A percentile compares a stretch with the other conserved stretches of the same genome.
Conservation (phyloP, 2,888 invertebrate species). For the Acanthosepion esculentum region DNA sequence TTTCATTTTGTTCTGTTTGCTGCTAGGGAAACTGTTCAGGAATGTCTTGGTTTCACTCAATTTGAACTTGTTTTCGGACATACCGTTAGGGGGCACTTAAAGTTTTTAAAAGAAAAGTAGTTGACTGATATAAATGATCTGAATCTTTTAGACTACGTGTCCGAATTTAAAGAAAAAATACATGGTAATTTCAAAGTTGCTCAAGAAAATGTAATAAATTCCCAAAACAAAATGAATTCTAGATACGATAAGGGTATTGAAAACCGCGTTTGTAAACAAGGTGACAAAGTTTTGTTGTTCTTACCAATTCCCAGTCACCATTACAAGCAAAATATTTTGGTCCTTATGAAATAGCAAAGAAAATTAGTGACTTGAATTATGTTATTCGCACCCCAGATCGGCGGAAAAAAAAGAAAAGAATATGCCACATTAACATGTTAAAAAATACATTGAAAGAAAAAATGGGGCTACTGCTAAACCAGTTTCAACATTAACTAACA, state of each 20-base stretch:
- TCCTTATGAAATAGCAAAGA: constrained; percentile 42
- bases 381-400: constrained; percentile 52
- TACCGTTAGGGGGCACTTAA: background rate
- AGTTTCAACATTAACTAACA: too few species aligned
- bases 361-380: constrained; percentile 48
- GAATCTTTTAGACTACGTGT: background rate
- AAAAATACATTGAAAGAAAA: constrained; percentile 36
- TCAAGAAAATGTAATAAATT: constrained; percentile 50
- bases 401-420: constrained; percentile 49
- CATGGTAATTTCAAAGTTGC: constrained; percentile 51
- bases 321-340: constrained; percentile 49
- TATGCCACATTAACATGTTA: constrained; percentile 56
- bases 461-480: too few species aligned
- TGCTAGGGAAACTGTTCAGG: too few species aligned
- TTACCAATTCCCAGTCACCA: constrained; percentile 53
- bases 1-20: too few species aligned
- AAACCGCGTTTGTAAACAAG: constrained; percentile 53
- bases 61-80: background rate
- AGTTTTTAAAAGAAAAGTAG: background rate
- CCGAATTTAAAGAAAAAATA: constrained; percentile 49
- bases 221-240: constrained; percentile 54
- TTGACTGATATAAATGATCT: constrained; percentile 22
- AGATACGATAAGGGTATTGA: constrained; percentile 52
- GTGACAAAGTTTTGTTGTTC: constrained; percentile 55
- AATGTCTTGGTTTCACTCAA: background rate